Conservation (phyloP, 2,888 invertebrate species). For the Bombyx huttoni region DNA sequence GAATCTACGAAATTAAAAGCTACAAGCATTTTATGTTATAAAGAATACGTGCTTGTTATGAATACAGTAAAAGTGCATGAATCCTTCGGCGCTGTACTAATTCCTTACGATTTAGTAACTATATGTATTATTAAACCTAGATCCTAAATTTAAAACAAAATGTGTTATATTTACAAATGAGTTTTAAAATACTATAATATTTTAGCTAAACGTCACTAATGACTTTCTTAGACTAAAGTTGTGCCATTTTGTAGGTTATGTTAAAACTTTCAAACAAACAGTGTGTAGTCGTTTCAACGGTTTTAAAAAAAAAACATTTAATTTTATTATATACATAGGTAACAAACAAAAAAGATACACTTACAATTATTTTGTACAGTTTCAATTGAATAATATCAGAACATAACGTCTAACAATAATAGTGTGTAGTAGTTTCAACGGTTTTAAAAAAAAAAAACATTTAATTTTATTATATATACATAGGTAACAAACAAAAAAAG, state of each 20-base stretch:
- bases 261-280: constrained; percentile 9
- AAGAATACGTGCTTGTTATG: background rate
- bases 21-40: constrained; percentile 13
- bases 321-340: constrained; percentile 42
- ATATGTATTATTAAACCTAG: constrained; percentile 35
- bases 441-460: background rate
- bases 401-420: constrained; percentile 40
- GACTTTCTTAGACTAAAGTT: constrained; percentile 57
- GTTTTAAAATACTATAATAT: constrained; percentile 51
- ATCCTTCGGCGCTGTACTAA: constrained; percentile 53
- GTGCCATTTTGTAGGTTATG: constrained; percentile 54
- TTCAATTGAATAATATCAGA: constrained; percentile 32
- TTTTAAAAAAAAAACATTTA: background rate
- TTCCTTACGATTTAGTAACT: constrained; percentile 44
- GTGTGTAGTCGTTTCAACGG: constrained; percentile 19
- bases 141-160: constrained; percentile 44
- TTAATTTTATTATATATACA: constrained; percentile 28
- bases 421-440: constrained; percentile 21
- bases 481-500: constrained; percentile 44
- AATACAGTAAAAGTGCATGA: constrained; percentile 18
- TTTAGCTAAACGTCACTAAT: constrained; percentile 70
- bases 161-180: constrained; percentile 60
- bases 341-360: constrained; percentile 34
- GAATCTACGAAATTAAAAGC: constrained; percentile 12
- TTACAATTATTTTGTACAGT: constrained; percentile 63